Percentiles rank a stretch among this genome's conserved stretches.
These are phyloP conservation scores for Malurus leucopterus DNA, from an alignment of 2,797 vertebrate genomes.

Conservation along the genomic window DNA sequence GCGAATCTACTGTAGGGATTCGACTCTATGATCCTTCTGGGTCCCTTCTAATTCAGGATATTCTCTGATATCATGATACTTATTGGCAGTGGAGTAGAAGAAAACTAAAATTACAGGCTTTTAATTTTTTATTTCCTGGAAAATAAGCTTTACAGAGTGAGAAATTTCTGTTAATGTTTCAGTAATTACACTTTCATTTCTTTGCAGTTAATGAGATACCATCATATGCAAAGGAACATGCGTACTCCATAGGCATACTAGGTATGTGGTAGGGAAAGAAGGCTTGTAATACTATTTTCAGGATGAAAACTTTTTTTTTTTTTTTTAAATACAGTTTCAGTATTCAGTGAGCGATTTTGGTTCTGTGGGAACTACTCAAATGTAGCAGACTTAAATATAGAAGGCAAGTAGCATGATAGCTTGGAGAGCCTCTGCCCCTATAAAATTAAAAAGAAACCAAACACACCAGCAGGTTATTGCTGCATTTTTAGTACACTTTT, in stretches of 20 bases:
- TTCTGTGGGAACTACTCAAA: conserved; percentile 33
- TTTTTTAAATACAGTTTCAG: neutral
- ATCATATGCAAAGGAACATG: neutral
- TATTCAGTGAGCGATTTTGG: neutral
- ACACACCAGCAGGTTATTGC: neutral
- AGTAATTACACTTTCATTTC: neutral
- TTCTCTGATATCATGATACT: neutral
- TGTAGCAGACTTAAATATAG: conserved; percentile 14
- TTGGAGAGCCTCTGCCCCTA: neutral
- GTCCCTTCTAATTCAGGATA: neutral
- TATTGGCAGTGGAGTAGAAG: neutral
- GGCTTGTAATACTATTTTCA: neutral
- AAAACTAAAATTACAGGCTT: neutral
- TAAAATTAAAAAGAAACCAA: neutral
- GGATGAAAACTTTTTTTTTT: neutral
- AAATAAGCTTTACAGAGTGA: neutral
- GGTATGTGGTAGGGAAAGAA: neutral
- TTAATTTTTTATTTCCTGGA: neutral
- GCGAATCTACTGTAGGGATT: neutral
- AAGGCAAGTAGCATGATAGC: neutral
- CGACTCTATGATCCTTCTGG: neutral
- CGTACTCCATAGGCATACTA: neutral
- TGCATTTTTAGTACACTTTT: neutral
- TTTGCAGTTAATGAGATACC: neutral
- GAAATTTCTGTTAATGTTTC: neutral